Base-by-base conservation (phyloP, 2,113 vertebrate genomes). In the Myocastor coypus region DNA sequence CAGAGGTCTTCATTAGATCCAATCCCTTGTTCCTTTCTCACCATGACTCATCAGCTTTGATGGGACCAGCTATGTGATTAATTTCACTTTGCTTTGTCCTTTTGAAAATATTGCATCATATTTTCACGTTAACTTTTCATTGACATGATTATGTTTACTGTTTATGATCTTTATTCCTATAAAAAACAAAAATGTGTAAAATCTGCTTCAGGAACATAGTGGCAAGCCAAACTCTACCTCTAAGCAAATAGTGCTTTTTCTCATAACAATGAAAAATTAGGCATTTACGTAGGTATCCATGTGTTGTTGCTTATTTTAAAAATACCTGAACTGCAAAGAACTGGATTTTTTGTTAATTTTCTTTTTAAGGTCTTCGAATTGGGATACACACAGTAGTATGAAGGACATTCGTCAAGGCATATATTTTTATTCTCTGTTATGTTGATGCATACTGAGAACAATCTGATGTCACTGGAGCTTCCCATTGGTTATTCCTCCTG, bases 81-180 rank as follows among this genome's bases (percentile, higher is more conserved):
- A 34, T 78, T 95, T 71, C 63, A 87, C 37, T 84, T 92, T 93
- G 42, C 57, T 97, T 87, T 73, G 85, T 91, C 50, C 59, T 64
- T 95, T 59, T 87, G 46, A 34, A 52, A 86, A 64, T 40, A 73
- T 30, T 93, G n/a, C 69, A 63, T 94, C 78, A 66, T 64, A 63
- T 92, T 50, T 95, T 91, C 46, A 91, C 78, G 91, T 97, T 92
- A 40, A 61, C 90, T 94, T 92, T 86, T 37, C 42, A 40, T 71
- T 88, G 73, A 40, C 19, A 5, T 11, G 28, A 89, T 80, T 5
- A 55, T 57, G 68, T 57, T 88, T 92, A 64, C 92, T 91, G 24
- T 17, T 89, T 52, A 94, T 78, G 59, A 16, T 4, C 37, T 95
- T 96, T 91, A 75, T 95, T 85, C 37, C 85, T 87, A 10, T 52